Conservation (phyloP, 2,888 invertebrate genomes). For the Oscheius onirici region DNA sequence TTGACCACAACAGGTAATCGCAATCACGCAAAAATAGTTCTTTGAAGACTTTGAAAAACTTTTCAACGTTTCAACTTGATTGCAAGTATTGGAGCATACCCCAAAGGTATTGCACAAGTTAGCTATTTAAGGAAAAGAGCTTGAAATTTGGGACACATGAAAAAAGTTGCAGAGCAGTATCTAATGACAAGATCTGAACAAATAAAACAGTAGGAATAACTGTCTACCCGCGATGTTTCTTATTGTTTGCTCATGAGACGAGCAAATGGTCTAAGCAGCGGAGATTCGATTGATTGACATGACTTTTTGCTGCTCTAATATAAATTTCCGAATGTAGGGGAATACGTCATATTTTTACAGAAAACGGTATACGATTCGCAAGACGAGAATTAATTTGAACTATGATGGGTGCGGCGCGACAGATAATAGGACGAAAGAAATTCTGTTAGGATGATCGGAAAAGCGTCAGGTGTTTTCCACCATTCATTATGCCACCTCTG, state of each 20-base stretch:
- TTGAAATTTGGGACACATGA: too few species aligned
- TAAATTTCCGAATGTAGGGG: too few species aligned
- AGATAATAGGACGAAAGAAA: not conserved
- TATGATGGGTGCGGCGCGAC: not conserved
- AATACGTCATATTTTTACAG: too few species aligned
- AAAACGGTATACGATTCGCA: too few species aligned
- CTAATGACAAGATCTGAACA: slow-evolving; percentile 24
- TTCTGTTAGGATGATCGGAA: slow-evolving; percentile 15
- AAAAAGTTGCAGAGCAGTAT: not conserved
- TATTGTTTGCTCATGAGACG: slow-evolving; percentile 25
- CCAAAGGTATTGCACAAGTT: too few species aligned
- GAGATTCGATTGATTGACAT: slow-evolving; percentile 21
- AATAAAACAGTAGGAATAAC: slow-evolving; percentile 26
- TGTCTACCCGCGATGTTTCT: slow-evolving; percentile 24
- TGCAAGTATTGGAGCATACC: too few species aligned
- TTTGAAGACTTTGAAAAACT: too few species aligned
- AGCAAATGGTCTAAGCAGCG: slow-evolving; percentile 24
- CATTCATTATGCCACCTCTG: slow-evolving; percentile 34
- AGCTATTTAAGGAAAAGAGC: too few species aligned
- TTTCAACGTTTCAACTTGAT: too few species aligned
- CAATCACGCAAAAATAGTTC: too few species aligned
- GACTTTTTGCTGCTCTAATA: not conserved
- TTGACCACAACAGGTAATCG: too few species aligned
- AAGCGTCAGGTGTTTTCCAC: slow-evolving; percentile 34
- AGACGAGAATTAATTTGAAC: not conserved